Evolutionary conservation across 2,113 vertebrate species (phyloP).

Genomic region (Amphilophus citrinellus): DNA sequence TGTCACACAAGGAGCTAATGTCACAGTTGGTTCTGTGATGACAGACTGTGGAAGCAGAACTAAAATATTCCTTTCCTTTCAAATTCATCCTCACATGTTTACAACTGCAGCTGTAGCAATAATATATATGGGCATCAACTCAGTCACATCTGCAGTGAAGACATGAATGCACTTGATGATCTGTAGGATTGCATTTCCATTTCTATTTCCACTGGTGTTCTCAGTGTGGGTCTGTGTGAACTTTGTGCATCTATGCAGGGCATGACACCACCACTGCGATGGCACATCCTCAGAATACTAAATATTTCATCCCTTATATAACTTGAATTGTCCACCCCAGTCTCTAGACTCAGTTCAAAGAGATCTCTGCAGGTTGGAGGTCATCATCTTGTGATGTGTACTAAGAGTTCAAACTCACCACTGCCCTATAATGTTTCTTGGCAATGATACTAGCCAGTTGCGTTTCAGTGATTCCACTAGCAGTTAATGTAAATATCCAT

Average conservation of each 20-base stretch:
- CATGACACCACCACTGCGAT: slow-evolving; percentile 25
- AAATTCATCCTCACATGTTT: slow-evolving; percentile 10
- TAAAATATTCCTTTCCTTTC: neutral
- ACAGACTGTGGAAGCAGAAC: slow-evolving; percentile 22
- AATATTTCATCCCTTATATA: slow-evolving; percentile 54
- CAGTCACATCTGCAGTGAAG: slow-evolving; percentile 39
- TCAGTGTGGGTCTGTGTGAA: slow-evolving; percentile 38
- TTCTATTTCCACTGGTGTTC: slow-evolving; percentile 22
- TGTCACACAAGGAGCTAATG: slow-evolving; percentile 35
- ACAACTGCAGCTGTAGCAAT: neutral
- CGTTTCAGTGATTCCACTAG: neutral
- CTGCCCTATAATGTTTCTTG: neutral
- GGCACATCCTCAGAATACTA: slow-evolving; percentile 46
- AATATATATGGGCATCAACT: neutral
- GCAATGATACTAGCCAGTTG: neutral
- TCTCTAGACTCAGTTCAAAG: slow-evolving; percentile 32
- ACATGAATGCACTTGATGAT: slow-evolving; percentile 20
- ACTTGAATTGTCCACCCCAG: slow-evolving; percentile 11
- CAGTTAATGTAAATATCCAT: slow-evolving; percentile 2
- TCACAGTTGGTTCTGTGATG: slow-evolving; percentile 16
- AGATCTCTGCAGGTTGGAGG: slow-evolving; percentile 35
- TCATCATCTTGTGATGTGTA: slow-evolving; percentile 21
- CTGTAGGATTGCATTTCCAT: slow-evolving; percentile 34
- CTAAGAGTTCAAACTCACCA: slow-evolving; percentile 14
- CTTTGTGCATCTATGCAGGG: slow-evolving; percentile 30